These are phyloP conservation scores for Erebia palarica DNA, from an alignment of 2,888 invertebrate genomes.

Conservation along the genomic window DNA sequence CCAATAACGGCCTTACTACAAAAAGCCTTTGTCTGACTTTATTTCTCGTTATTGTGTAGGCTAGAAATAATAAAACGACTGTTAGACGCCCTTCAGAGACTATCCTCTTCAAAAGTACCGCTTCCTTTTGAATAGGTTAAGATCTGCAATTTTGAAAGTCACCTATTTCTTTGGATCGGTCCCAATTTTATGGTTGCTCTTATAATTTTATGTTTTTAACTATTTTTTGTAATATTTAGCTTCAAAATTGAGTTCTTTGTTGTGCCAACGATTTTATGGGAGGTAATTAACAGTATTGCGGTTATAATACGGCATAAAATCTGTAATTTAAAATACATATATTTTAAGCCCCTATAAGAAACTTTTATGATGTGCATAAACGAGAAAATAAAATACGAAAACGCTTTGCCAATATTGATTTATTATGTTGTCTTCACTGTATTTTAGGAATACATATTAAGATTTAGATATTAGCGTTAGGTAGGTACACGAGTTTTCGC, in stretches of 20 bases:
- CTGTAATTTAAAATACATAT: too few species aligned
- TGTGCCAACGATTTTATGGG: neutral
- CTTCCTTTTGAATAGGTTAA: conserved; percentile 55
- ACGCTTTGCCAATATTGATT: too few species aligned
- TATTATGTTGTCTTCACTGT: too few species aligned
- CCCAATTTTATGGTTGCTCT: conserved; percentile 63
- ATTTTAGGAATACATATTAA: too few species aligned
- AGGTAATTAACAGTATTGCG: neutral
- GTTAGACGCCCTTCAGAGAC: conserved; percentile 45
- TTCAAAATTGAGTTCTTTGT: neutral
- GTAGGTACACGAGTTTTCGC: too few species aligned
- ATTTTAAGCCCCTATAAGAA: too few species aligned
- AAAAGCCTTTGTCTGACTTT: conserved; percentile 47
- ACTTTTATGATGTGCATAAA: too few species aligned
- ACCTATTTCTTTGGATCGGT: conserved; percentile 59
- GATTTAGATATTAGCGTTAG: too few species aligned
- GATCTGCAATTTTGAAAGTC: conserved; percentile 65
- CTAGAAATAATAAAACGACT: conserved; percentile 67
- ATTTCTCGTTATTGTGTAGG: conserved; percentile 62
- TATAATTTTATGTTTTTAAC: conserved; percentile 55
- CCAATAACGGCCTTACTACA: conserved; percentile 26
- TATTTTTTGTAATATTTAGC: conserved; percentile 44
- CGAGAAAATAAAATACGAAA: too few species aligned
- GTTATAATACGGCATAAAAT: neutral
- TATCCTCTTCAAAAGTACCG: conserved; percentile 50